Evolutionary conservation across 2,113 vertebrate genomes (phyloP).

Genomic region (Rana temporaria): DNA sequence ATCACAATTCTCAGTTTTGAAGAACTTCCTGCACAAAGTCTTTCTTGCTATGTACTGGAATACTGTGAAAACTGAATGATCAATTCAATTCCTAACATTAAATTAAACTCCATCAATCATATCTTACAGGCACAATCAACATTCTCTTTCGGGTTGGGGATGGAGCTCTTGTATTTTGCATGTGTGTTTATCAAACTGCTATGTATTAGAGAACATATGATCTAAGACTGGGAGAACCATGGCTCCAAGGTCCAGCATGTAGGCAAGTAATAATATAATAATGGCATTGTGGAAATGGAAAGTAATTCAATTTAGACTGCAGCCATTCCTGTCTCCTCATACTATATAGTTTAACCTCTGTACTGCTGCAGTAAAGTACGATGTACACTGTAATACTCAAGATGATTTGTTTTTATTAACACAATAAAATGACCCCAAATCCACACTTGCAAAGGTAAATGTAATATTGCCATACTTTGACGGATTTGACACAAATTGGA

Average conservation of each 20-base stretch:
- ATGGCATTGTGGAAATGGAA: conserved; percentile 36
- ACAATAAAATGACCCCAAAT: no score
- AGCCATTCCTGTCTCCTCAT: background rate
- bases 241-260: conserved; percentile 10
- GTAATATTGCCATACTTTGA: no score
- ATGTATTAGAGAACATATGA: conserved; percentile 37
- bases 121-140: conserved; percentile 7
- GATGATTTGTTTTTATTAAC: no score
- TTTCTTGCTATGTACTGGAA: background rate
- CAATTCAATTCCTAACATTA: conserved; percentile 9
- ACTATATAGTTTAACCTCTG: conserved; percentile 25
- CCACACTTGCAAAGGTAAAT: no score
- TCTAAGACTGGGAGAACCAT: conserved; percentile 13
- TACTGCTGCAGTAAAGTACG: background rate
- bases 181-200: conserved; percentile 11
- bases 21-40: background rate
- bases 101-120: background rate
- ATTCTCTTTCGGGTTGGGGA: background rate
- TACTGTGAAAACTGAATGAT: background rate
- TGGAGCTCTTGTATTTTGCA: background rate
- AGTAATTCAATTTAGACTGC: conserved; percentile 29
- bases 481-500: no score
- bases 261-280: conserved; percentile 30
- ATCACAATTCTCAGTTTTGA: no score
- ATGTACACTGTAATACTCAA: background rate